A percentile compares a stretch with the other conserved stretches of the same genome.
Conservation (phyloP, 2,888 invertebrate genomes). For the Xestobium rufovillosum region DNA sequence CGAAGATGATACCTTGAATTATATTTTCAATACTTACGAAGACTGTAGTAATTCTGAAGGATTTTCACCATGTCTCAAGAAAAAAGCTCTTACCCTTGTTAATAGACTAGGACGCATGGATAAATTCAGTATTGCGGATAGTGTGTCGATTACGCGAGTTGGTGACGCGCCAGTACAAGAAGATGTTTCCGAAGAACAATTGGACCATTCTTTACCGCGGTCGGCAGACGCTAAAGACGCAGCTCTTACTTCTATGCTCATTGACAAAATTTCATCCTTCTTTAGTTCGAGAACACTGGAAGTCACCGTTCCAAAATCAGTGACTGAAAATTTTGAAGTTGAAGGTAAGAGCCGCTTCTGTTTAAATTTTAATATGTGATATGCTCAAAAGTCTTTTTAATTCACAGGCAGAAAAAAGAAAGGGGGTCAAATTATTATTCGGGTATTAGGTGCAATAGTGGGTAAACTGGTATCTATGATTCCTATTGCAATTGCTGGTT, state of each 20-base stretch:
- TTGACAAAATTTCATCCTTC: slow-evolving; percentile 63
- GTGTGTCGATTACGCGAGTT: slow-evolving; percentile 57
- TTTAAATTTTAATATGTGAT: no score
- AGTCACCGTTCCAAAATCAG: slow-evolving; percentile 66
- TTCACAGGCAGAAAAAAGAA: slow-evolving; percentile 66
- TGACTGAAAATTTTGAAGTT: slow-evolving; percentile 59
- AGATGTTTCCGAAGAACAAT: slow-evolving; percentile 56
- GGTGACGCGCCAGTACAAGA: slow-evolving; percentile 34
- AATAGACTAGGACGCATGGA: slow-evolving; percentile 69
- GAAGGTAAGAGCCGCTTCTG: no score
- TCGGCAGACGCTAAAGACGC: slow-evolving; percentile 60
- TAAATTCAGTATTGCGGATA: slow-evolving; percentile 54
- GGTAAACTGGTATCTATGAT: slow-evolving; percentile 75
- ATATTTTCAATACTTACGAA: slow-evolving; percentile 64
- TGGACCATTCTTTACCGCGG: slow-evolving; percentile 62
- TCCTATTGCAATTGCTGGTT: slow-evolving; percentile 70
- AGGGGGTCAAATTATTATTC: no score
- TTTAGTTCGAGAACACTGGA: slow-evolving; percentile 70
- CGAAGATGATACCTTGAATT: slow-evolving; percentile 55
- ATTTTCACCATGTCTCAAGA: slow-evolving; percentile 68
- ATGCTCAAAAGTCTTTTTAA: no score
- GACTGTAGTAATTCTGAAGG: slow-evolving; percentile 69
- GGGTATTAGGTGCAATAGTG: slow-evolving; percentile 91
- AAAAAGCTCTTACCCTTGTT: slow-evolving; percentile 71
- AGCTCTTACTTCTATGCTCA: slow-evolving; percentile 58